A percentile compares a stretch with the other conserved stretches of the same genome.
phyloP scores from a whole-genome alignment of 2,888 invertebrate genomes.

The Caenorhabditis virilis region DNA sequence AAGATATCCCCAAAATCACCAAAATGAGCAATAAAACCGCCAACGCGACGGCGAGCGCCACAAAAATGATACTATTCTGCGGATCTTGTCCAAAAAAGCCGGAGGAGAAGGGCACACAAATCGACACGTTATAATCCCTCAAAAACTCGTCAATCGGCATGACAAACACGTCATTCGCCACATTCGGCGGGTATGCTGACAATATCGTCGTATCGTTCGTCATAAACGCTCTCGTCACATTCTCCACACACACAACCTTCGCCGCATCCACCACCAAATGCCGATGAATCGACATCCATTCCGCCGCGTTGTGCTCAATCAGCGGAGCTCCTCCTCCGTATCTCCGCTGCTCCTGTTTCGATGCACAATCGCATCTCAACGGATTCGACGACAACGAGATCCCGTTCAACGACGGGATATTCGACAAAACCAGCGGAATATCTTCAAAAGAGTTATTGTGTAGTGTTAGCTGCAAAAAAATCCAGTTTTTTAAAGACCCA shows the following conservation, averaged over 20 bases:
- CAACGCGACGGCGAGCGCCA: slow-evolving; percentile 35
- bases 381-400: slow-evolving; percentile 61
- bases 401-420: slow-evolving; percentile 17
- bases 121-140: slow-evolving; percentile 49
- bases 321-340: slow-evolving; percentile 1
- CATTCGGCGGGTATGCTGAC: slow-evolving; percentile 60
- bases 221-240: slow-evolving; percentile 61
- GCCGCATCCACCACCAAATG: slow-evolving; percentile 50
- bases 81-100: slow-evolving; percentile 62
- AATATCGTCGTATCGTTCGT: slow-evolving; percentile 65
- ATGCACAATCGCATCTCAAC: slow-evolving; percentile 67
- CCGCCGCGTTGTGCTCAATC: slow-evolving; percentile 37
- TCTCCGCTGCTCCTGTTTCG: background rate
- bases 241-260: slow-evolving; percentile 62
- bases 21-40: slow-evolving; percentile 38
- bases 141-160: slow-evolving; percentile 62
- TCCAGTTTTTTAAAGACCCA: background rate
- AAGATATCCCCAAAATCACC: slow-evolving; percentile 35
- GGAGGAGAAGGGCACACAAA: slow-evolving; percentile 52
- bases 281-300: slow-evolving; percentile 39
- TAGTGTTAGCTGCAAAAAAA: slow-evolving; percentile 40
- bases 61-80: slow-evolving; percentile 42
- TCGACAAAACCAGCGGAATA: slow-evolving; percentile 31
- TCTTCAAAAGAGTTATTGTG: slow-evolving; percentile 55
- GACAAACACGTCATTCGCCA: slow-evolving; percentile 54